These are phyloP conservation scores for Lobophora halterata DNA, from an alignment of 2,888 invertebrate genomes.

Conservation along the genomic window DNA sequence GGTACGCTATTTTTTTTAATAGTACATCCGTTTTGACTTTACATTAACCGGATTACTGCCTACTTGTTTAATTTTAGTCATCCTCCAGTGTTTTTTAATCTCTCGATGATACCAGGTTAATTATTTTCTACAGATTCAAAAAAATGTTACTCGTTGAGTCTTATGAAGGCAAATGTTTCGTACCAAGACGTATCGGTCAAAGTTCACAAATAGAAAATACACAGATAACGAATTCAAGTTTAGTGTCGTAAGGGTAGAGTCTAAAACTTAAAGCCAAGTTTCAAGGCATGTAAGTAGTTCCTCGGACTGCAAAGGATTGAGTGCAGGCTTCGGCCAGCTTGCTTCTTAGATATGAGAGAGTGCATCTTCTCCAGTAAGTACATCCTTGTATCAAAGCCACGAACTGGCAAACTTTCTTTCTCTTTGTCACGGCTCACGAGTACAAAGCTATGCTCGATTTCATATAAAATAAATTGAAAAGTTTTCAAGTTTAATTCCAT, in stretches of 20 bases:
- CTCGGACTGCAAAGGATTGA: constrained; percentile 17
- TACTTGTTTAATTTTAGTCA: no score
- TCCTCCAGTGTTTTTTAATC: no score
- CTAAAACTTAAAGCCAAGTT: constrained; percentile 43
- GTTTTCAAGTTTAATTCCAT: constrained; percentile 73
- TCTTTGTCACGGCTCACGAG: constrained; percentile 43
- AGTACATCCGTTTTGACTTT: no score
- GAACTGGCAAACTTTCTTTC: constrained; percentile 42
- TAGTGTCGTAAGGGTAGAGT: constrained; percentile 54
- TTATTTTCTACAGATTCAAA: no score
- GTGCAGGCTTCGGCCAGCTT: no score
- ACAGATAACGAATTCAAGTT: constrained; percentile 76
- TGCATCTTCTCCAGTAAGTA: constrained; percentile 18
- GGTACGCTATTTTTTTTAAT: no score
- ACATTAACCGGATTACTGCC: no score
- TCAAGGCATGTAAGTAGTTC: constrained; percentile 12
- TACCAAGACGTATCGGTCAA: constrained; percentile 36
- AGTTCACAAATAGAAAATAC: constrained; percentile 54
- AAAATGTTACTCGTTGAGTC: no score
- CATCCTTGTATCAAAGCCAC: constrained; percentile 27
- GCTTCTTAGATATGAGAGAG: constrained; percentile 25
- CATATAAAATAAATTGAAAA: constrained; percentile 74
- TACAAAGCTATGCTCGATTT: constrained; percentile 60
- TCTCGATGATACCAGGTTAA: no score
- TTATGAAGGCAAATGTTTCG: no score